Base-by-base conservation (phyloP, 2,888 invertebrate genomes). In the Pasiphila rectangulata region DNA sequence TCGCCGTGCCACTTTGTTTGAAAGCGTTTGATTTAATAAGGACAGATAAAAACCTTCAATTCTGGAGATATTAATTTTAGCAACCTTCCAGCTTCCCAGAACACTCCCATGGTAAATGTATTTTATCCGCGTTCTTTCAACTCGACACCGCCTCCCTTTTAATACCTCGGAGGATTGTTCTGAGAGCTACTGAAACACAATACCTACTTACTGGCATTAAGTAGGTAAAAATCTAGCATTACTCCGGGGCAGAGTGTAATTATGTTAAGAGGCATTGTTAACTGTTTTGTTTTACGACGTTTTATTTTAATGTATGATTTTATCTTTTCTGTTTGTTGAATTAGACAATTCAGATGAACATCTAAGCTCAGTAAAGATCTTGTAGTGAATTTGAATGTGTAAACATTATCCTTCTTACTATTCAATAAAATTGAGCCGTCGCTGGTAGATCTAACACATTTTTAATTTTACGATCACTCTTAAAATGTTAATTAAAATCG, bases 181-280 rank as follows among this genome's bases (percentile, higher is more conserved):
- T 78, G 76, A 79, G 70, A 80, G 79, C 78, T 66, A 68, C 63
- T 64, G 77, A 68, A 79, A 77, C 53, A 66, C 61, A 69, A 79
- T 67, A 69, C 61, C 54, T 43, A 49, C 53, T 52, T 54, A 21
- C 16, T 19, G 17, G 17, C 12, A 29, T 43, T 45, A 44, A 44
- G 52, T 50, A 52, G 37, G 25, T 39, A 45, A 43, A 50, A 29
- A 43, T 27, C 29, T 27, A 23, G 39, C 35, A 38, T 29, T 43
- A 41, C 46, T 50, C 23, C 40, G 17, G 32, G 1, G 27, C 19
- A 13, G 20, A n/a, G 23, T 19, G 36, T 37, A 30, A 30, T 36
- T 37, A 37, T 35, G 20, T 19, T 35, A 21, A 12, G 4, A 6
- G 21, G n/a, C 35, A 6, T 32, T 30, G 13, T 30, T 30, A 15